Conservation (phyloP, 1,140 invertebrate genomes). For the Acyrthosiphon pisum region DNA sequence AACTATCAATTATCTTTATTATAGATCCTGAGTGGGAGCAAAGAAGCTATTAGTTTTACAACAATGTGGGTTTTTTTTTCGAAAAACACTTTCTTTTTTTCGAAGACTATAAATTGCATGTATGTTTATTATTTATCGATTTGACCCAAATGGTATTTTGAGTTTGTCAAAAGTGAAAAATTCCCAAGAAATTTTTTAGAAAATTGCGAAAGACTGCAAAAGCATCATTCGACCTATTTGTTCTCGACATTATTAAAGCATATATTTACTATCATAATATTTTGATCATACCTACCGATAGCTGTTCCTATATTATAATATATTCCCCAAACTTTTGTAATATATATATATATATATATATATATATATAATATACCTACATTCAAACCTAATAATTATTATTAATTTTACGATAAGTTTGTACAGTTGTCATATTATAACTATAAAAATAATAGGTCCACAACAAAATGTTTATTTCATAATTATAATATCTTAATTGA, state of each 20-base stretch:
- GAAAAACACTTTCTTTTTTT: background rate
- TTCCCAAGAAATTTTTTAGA: background rate
- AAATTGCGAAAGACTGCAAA: background rate
- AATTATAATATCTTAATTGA: background rate
- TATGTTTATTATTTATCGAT: background rate
- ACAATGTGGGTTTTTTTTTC: background rate
- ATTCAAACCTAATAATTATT: background rate
- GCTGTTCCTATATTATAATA: constrained; percentile 7
- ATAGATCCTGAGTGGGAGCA: background rate
- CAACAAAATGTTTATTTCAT: background rate
- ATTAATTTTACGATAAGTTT: background rate
- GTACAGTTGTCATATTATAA: background rate
- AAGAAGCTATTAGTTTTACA: background rate
- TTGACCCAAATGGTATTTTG: background rate
- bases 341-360: background rate
- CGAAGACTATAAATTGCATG: background rate
- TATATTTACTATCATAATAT: constrained; percentile 15
- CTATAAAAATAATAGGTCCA: background rate
- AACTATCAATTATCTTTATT: background rate
- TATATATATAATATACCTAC: background rate
- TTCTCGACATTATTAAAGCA: background rate
- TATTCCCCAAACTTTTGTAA: constrained; percentile 27
- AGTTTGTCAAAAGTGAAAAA: background rate
- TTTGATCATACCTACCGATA: background rate
- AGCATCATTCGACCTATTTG: constrained; percentile 32